phyloP scores from a whole-genome alignment of 2,888 invertebrate genomes.

The Diadegma fenestrale region DNA sequence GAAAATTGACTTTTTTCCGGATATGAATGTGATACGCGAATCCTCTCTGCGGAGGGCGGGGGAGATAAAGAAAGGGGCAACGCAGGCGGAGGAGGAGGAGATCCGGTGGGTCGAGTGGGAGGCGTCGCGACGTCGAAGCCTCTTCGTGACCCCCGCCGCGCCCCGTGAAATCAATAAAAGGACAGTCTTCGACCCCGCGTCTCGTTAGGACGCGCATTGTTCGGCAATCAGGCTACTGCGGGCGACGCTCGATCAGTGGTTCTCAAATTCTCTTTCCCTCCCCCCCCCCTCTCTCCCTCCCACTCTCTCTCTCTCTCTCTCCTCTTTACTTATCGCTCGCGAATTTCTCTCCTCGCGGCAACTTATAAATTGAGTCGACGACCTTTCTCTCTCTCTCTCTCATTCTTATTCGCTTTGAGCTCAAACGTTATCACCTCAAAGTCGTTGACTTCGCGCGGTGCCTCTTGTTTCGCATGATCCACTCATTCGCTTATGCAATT shows the following conservation, averaged over 20 bases:
- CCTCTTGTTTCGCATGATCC: slow-evolving; percentile 54
- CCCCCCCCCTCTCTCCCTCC: slow-evolving; percentile 31
- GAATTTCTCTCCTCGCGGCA: slow-evolving; percentile 43
- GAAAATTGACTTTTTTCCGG: slow-evolving; percentile 47
- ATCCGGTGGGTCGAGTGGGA: slow-evolving; percentile 53
- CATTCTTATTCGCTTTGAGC: slow-evolving; percentile 24
- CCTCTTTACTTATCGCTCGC: slow-evolving; percentile 50
- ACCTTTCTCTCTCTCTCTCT: slow-evolving; percentile 60
- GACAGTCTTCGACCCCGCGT: slow-evolving; percentile 79
- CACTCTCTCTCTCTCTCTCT: slow-evolving; percentile 5
- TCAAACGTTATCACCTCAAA: slow-evolving; percentile 52
- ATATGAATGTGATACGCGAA: slow-evolving; percentile 62
- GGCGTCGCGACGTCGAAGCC: slow-evolving; percentile 72
- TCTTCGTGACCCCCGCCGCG: slow-evolving; percentile 72
- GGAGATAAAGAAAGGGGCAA: slow-evolving; percentile 9
- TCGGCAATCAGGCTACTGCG: slow-evolving; percentile 79
- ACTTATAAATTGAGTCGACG: slow-evolving; percentile 68
- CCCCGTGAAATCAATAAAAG: slow-evolving; percentile 78
- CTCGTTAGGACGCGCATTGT: slow-evolving; percentile 81
- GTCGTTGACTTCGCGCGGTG: slow-evolving; percentile 36
- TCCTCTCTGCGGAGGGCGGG: slow-evolving; percentile 39
- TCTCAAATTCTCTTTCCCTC: slow-evolving; percentile 62
- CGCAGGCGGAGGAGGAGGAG: slow-evolving; percentile 35
- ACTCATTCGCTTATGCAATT: slow-evolving; percentile 68
- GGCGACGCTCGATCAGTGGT: slow-evolving; percentile 72